Evolutionary conservation across 2,113 vertebrate species (phyloP).

Genomic region (Gopherus flavomarginatus): DNA sequence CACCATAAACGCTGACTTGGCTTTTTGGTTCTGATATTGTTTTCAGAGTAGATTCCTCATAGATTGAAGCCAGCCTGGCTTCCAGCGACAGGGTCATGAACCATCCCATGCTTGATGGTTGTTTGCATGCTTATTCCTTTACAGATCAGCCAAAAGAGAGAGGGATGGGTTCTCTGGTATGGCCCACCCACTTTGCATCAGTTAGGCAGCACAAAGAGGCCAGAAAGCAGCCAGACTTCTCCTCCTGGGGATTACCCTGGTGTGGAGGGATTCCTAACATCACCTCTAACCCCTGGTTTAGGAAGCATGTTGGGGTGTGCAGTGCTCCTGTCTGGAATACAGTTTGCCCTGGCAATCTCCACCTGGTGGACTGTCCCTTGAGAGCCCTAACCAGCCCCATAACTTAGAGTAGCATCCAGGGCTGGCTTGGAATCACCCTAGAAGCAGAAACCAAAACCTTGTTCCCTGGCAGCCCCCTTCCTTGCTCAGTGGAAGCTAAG

Average conservation of each 20-base stretch:
- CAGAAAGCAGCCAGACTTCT: not conserved
- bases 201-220: not conserved
- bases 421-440: not conserved
- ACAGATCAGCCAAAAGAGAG: not conserved
- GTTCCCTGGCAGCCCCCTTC: not conserved
- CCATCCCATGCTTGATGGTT: not conserved
- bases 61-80: not conserved
- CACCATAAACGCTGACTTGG: not conserved
- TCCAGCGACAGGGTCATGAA: not conserved
- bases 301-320: not conserved
- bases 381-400: not conserved
- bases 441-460: not conserved
- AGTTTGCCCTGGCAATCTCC: not conserved
- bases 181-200: not conserved
- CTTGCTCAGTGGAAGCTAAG: not conserved
- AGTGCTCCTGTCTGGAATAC: not conserved
- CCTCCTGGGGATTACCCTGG: not conserved
- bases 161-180: not conserved
- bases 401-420: not conserved
- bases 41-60: accelerated
- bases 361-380: not conserved
- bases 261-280: not conserved
- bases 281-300: not conserved
- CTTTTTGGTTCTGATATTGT: not conserved
- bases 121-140: not conserved